Evolutionary conservation across 2,888 invertebrate genomes (phyloP).

Genomic region (Tachina lurida): DNA sequence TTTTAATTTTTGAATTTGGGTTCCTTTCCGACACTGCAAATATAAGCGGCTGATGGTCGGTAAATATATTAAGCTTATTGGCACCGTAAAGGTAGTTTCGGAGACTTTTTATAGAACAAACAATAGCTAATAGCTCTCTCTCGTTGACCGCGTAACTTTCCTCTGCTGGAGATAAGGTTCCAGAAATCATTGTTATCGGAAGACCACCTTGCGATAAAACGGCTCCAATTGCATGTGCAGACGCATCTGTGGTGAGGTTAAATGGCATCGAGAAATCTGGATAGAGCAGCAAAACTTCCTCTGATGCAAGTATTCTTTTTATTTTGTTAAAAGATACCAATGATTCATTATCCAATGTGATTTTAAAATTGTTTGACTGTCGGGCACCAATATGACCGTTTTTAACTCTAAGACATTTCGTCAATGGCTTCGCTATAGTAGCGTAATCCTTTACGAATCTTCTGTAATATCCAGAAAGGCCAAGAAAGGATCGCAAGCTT

Average conservation of each 20-base stretch:
- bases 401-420: no score
- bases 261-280: slow-evolving; percentile 25
- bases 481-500: background rate
- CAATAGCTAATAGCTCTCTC: slow-evolving; percentile 35
- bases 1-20: background rate
- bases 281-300: background rate
- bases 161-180: slow-evolving; percentile 54
- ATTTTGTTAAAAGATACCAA: background rate
- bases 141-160: slow-evolving; percentile 30
- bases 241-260: slow-evolving; percentile 72
- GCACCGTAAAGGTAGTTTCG: slow-evolving; percentile 32
- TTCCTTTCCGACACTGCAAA: slow-evolving; percentile 14
- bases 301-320: background rate
- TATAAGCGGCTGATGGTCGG: slow-evolving; percentile 21
- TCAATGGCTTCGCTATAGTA: background rate
- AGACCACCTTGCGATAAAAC: background rate
- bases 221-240: slow-evolving; percentile 62
- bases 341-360: background rate
- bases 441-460: no score
- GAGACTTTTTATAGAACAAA: background rate
- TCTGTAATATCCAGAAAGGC: background rate
- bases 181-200: slow-evolving; percentile 24
- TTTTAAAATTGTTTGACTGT: background rate
- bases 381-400: background rate
- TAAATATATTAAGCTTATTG: background rate